Conservation (phyloP, 2,888 invertebrate species). For the Ormia ochracea region DNA sequence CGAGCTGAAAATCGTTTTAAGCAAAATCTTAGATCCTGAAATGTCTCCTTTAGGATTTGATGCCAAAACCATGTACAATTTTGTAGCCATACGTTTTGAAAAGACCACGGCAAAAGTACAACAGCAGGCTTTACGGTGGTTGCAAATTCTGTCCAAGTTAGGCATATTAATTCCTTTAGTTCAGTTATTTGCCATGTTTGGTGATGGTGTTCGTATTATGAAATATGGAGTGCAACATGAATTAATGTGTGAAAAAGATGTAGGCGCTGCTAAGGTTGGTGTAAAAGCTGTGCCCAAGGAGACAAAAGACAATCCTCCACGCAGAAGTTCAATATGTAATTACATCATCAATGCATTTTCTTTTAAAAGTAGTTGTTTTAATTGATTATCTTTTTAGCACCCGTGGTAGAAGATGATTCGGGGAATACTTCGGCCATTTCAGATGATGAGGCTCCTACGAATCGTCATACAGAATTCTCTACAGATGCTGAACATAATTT, state of each 20-base stretch:
- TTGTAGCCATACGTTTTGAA: slow-evolving; percentile 90
- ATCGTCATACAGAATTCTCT: slow-evolving; percentile 83
- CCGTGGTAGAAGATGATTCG: slow-evolving; percentile 83
- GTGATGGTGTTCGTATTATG: slow-evolving; percentile 88
- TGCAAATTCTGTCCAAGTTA: slow-evolving; percentile 89
- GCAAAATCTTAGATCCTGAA: slow-evolving; percentile 97
- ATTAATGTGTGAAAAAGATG: slow-evolving; percentile 75
- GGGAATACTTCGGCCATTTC: slow-evolving; percentile 83
- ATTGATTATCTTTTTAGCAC: slow-evolving; percentile 76
- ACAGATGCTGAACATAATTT: slow-evolving; percentile 86
- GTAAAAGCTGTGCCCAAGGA: slow-evolving; percentile 73
- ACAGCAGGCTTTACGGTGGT: slow-evolving; percentile 92
- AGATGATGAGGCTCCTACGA: slow-evolving; percentile 82
- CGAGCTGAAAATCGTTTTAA: slow-evolving; percentile 88
- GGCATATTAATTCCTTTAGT: slow-evolving; percentile 93
- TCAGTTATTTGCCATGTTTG: slow-evolving; percentile 92
- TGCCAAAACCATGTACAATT: slow-evolving; percentile 95
- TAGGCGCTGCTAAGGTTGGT: slow-evolving; percentile 64
- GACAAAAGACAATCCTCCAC: slow-evolving; percentile 75
- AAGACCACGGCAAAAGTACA: slow-evolving; percentile 88
- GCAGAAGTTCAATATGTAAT: slow-evolving; percentile 80
- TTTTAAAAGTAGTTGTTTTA: neutral
- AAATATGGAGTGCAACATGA: slow-evolving; percentile 79
- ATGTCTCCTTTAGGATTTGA: slow-evolving; percentile 96
- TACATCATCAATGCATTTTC: slow-evolving; percentile 12